A percentile compares a stretch with the other conserved stretches of the same genome.
These are phyloP conservation scores for Hyperoplus lanceolatus DNA, from an alignment of 2,797 vertebrate species.

Conservation along the genomic window DNA sequence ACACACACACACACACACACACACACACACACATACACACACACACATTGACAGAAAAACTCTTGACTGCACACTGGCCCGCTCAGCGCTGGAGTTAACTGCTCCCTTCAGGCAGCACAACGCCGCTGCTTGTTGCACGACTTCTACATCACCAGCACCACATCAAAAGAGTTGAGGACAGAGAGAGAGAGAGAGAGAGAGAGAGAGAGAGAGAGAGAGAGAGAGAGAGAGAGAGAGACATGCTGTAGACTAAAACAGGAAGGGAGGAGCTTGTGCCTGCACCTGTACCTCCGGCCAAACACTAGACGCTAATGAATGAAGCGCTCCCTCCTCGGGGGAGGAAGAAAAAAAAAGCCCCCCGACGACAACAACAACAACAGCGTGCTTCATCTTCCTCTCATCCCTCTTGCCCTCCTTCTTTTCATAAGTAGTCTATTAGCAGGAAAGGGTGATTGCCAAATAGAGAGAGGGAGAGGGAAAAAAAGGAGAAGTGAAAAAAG, in stretches of 20 bases:
- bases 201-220: slow-evolving; percentile 1
- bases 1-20: slow-evolving; percentile 10
- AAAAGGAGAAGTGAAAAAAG: slow-evolving; percentile 52
- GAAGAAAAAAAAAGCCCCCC: slow-evolving; percentile 34
- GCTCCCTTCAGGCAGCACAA: slow-evolving; percentile 62
- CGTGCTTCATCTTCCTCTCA: slow-evolving; percentile 72
- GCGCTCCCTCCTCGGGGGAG: slow-evolving; percentile 26
- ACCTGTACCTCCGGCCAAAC: slow-evolving; percentile 78
- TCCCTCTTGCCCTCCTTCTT: slow-evolving; percentile 61
- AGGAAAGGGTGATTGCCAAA: slow-evolving; percentile 87
- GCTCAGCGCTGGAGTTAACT: slow-evolving; percentile 39
- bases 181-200: slow-evolving; percentile 12
- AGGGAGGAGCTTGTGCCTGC: slow-evolving; percentile 60
- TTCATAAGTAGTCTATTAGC: slow-evolving; percentile 84
- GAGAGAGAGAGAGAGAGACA: not conserved
- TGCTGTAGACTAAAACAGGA: slow-evolving; percentile 29
- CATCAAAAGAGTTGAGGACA: slow-evolving; percentile 48
- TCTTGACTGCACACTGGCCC: slow-evolving; percentile 37
- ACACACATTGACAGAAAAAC: slow-evolving; percentile 28
- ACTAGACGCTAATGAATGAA: slow-evolving; percentile 72
- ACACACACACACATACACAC: slow-evolving; percentile 27
- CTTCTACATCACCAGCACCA: slow-evolving; percentile 40
- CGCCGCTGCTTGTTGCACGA: slow-evolving; percentile 63
- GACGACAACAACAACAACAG: slow-evolving; percentile 75
- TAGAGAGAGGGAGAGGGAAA: slow-evolving; percentile 44